These are phyloP conservation scores for Apogon talboti DNA, from an alignment of 2,797 vertebrate genomes.

Conservation along the genomic window DNA sequence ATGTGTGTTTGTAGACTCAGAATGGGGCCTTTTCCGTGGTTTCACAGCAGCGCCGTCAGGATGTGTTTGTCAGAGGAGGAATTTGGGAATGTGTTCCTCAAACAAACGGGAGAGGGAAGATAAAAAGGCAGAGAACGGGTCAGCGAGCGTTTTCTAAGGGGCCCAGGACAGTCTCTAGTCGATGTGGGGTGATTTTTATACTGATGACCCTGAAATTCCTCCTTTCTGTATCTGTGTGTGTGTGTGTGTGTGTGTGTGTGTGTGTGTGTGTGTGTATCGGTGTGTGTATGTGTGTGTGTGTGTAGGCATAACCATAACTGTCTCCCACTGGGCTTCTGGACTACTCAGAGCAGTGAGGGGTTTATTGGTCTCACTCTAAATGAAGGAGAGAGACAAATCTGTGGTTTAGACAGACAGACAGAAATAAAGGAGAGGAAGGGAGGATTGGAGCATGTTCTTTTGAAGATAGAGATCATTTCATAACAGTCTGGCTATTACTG, in stretches of 20 bases:
- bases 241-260: slow-evolving; percentile 29
- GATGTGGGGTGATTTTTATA: slow-evolving; percentile 49
- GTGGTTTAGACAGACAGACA: slow-evolving; percentile 30
- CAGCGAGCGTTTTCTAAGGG: slow-evolving; percentile 58
- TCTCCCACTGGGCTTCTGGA: slow-evolving; percentile 32
- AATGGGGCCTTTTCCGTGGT: slow-evolving; percentile 71
- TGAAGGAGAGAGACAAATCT: slow-evolving; percentile 40
- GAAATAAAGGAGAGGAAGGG: slow-evolving; percentile 21
- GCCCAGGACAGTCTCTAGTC: slow-evolving; percentile 38
- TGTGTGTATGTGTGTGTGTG: slow-evolving; percentile 15
- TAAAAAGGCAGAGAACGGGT: slow-evolving; percentile 56
- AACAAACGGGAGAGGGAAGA: slow-evolving; percentile 72
- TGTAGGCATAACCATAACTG: slow-evolving; percentile 27
- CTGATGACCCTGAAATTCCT: slow-evolving; percentile 69
- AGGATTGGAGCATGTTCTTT: slow-evolving; percentile 42
- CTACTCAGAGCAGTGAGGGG: slow-evolving; percentile 37
- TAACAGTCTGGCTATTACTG: slow-evolving; percentile 44
- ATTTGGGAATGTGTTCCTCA: slow-evolving; percentile 81
- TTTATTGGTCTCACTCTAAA: slow-evolving; percentile 51
- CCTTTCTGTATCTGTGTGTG: slow-evolving; percentile 20
- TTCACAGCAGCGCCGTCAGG: slow-evolving; percentile 75
- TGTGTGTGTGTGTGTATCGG: slow-evolving; percentile 20
- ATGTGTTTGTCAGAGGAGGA: slow-evolving; percentile 80
- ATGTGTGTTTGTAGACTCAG: slow-evolving; percentile 52
- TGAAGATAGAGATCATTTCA: slow-evolving; percentile 57